A percentile compares a stretch with the other conserved stretches of the same genome.
Conservation (phyloP, 2,888 invertebrate genomes). For the Xanthostigma xanthostigma region DNA sequence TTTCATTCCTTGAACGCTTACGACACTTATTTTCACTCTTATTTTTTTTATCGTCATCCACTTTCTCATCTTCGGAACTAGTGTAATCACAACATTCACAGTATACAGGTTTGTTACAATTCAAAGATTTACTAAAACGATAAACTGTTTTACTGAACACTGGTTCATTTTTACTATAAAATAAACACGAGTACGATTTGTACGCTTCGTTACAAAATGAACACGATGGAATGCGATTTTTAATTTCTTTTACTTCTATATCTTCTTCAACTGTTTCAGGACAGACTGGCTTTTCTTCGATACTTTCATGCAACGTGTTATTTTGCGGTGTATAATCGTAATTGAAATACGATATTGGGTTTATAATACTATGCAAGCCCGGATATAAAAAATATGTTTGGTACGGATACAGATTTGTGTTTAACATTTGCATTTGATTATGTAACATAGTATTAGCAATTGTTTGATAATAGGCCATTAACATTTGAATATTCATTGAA, state of each 20-base stretch:
- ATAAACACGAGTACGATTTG: slow-evolving; percentile 37
- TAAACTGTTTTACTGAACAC: slow-evolving; percentile 21
- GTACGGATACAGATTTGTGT: slow-evolving; percentile 18
- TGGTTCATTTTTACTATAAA: slow-evolving; percentile 31
- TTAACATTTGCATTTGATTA: slow-evolving; percentile 13
- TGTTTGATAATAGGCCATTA: slow-evolving; percentile 17
- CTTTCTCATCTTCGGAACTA: slow-evolving; percentile 17
- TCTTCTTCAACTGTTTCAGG: slow-evolving; percentile 7
- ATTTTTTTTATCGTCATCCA: slow-evolving; percentile 14
- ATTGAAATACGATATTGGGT: slow-evolving; percentile 25
- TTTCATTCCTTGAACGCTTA: slow-evolving; percentile 14
- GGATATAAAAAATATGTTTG: slow-evolving; percentile 35
- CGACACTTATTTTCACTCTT: slow-evolving; percentile 15
- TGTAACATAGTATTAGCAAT: slow-evolving; percentile 18
- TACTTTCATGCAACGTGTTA: slow-evolving; percentile 13
- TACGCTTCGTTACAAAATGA: slow-evolving; percentile 42
- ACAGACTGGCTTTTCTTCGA: slow-evolving; percentile 1
- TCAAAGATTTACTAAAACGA: slow-evolving; percentile 28
- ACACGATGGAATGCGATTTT: slow-evolving; percentile 32
- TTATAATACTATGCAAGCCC: slow-evolving; percentile 43
- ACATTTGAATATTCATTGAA: slow-evolving; percentile 14
- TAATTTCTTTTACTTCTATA: not conserved
- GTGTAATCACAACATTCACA: slow-evolving; percentile 49
- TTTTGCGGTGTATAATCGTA: slow-evolving; percentile 13
- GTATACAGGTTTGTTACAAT: slow-evolving; percentile 30